Evolutionary conservation across 2,888 invertebrate species (phyloP).

Genomic region (Aspidapion aeneum): DNA sequence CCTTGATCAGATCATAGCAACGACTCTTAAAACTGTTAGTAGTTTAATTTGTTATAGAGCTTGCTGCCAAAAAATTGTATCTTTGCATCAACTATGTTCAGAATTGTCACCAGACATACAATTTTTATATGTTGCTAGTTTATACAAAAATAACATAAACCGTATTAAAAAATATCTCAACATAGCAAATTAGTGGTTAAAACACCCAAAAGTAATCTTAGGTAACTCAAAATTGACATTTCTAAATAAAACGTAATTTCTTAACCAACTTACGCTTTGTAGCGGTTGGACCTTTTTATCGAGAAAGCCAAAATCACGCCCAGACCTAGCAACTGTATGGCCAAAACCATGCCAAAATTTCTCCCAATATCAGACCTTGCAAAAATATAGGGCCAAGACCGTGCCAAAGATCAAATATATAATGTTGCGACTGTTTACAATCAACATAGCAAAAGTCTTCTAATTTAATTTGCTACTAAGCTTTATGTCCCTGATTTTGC

Average conservation of each 20-base stretch:
- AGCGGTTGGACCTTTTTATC: slow-evolving; percentile 54
- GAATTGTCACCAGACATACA: too few relatives aligned
- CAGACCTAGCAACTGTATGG: slow-evolving; percentile 69
- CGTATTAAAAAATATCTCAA: too few relatives aligned
- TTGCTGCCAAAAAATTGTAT: slow-evolving; percentile 29
- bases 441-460: slow-evolving; percentile 54
- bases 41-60: slow-evolving; percentile 37
- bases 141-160: too few relatives aligned
- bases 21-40: slow-evolving; percentile 53
- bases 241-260: neutral
- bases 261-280: slow-evolving; percentile 55
- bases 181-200: too few relatives aligned
- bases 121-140: too few relatives aligned
- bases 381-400: too few relatives aligned
- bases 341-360: slow-evolving; percentile 59
- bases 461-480: slow-evolving; percentile 34
- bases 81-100: too few relatives aligned
- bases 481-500: neutral
- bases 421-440: slow-evolving; percentile 59
- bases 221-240: neutral
- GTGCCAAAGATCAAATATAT: slow-evolving; percentile 64
- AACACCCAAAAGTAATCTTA: too few relatives aligned
- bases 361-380: too few relatives aligned
- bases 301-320: slow-evolving; percentile 74
- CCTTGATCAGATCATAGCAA: slow-evolving; percentile 63